Evolutionary conservation across 1,140 invertebrate species (phyloP).

Genomic region (Zaprionus camerounensis): DNA sequence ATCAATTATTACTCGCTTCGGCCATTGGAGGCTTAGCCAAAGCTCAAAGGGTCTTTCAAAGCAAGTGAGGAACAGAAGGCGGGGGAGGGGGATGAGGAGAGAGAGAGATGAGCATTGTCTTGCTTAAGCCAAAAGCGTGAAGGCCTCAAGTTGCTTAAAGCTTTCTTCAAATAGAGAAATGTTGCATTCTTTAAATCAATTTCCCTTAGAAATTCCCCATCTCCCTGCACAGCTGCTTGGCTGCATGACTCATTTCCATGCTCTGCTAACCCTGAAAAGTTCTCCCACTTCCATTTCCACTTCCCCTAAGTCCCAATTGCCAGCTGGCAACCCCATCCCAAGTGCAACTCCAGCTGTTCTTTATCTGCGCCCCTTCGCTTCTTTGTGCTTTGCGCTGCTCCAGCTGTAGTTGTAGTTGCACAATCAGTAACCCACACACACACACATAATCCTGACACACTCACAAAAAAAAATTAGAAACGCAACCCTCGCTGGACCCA

Average conservation of each 20-base stretch:
- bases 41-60: no score
- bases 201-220: no score
- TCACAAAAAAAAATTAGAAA: constrained; percentile 3
- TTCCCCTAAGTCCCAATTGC: not conserved
- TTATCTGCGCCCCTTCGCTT: constrained; percentile 35
- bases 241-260: constrained; percentile 24
- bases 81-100: not conserved
- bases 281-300: not conserved
- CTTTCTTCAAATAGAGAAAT: no score
- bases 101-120: not conserved
- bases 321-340: not conserved
- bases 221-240: constrained; percentile 6
- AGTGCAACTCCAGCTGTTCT: constrained; percentile 37
- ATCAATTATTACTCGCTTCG: constrained; percentile 20
- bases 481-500: constrained; percentile 22
- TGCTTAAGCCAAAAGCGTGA: no score
- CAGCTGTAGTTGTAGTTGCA: constrained; percentile 33
- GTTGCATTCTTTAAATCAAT: no score
- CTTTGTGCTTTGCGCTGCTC: constrained; percentile 27
- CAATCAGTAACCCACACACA: not conserved
- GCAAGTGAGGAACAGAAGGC: no score
- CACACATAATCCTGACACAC: not conserved
- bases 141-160: no score
- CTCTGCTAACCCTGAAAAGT: constrained; percentile 18
- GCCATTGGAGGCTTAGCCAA: not conserved